phyloP scores from a whole-genome alignment of 2,888 invertebrate species.

The Portevinia maculata region DNA sequence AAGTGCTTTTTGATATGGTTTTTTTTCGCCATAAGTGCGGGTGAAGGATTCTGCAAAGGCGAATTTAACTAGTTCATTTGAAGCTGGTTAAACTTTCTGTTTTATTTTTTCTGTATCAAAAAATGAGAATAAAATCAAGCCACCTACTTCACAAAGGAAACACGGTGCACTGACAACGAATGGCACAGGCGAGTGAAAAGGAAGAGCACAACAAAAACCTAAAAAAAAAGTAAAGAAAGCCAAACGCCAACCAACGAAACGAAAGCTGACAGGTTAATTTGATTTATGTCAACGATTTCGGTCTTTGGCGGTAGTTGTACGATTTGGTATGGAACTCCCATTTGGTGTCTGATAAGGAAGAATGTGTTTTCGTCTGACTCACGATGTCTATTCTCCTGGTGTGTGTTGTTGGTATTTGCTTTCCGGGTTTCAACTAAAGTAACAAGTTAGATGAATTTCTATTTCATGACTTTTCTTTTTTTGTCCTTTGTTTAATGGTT shows the following conservation, averaged over 20 bases:
- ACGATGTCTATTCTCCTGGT: constrained; percentile 4
- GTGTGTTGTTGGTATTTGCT: constrained; percentile 17
- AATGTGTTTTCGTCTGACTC: constrained; percentile 33
- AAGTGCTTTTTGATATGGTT: constrained; percentile 71
- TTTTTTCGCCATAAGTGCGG: constrained; percentile 12
- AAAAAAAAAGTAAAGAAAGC: constrained; percentile 7
- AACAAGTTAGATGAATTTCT: constrained; percentile 51
- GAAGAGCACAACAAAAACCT: constrained; percentile 40
- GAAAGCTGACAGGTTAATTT: constrained; percentile 74
- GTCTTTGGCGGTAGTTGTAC: constrained; percentile 65
- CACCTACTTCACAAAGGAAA: constrained; percentile 51
- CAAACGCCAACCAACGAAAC: constrained; percentile 37
- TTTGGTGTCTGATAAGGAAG: constrained; percentile 33
- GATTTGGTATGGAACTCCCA: constrained; percentile 48
- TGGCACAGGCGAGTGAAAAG: constrained; percentile 25
- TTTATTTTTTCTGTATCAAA: constrained; percentile 7
- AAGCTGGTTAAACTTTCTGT: constrained; percentile 37
- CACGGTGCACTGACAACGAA: constrained; percentile 35
- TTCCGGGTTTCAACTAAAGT: constrained; percentile 48
- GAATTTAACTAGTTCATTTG: constrained; percentile 73
- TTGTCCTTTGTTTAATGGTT: not conserved
- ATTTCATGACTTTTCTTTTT: constrained; percentile 16
- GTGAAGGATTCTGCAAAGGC: constrained; percentile 46
- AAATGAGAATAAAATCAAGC: constrained; percentile 38
- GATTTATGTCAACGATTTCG: constrained; percentile 74